A percentile compares a stretch with the other conserved stretches of the same genome.
Evolutionary conservation across 2,888 invertebrate species (phyloP).

Genomic region (Flabesymbios commensalis): DNA sequence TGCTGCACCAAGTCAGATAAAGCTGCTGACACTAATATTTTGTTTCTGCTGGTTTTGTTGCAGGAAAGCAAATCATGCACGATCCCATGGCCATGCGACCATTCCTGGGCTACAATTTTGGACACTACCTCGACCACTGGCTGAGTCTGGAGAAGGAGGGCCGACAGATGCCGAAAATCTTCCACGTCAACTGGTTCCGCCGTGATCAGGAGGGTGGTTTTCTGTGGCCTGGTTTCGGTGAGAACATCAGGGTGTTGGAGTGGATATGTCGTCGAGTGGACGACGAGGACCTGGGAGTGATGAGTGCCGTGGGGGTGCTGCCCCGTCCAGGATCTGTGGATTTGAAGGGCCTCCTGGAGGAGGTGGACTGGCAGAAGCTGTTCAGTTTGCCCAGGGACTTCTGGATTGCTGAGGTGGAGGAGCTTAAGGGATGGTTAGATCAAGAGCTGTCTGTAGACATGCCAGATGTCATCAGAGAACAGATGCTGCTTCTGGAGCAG

Average conservation of each 20-base stretch:
- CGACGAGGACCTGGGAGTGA: slow-evolving; percentile 68
- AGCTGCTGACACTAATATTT: no score
- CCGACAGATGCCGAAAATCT: slow-evolving; percentile 40
- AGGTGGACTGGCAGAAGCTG: slow-evolving; percentile 68
- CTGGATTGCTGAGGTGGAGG: slow-evolving; percentile 79
- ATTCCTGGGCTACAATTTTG: slow-evolving; percentile 54
- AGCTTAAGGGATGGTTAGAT: slow-evolving; percentile 84
- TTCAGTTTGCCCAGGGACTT: slow-evolving; percentile 86
- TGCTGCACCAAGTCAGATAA: no score
- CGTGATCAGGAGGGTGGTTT: slow-evolving; percentile 32
- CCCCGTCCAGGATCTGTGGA: slow-evolving; percentile 33
- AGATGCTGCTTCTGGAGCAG: slow-evolving; percentile 65
- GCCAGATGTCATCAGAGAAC: slow-evolving; percentile 73
- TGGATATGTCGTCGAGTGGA: slow-evolving; percentile 41
- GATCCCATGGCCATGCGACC: slow-evolving; percentile 53
- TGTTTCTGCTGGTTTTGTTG: not conserved
- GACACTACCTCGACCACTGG: slow-evolving; percentile 46
- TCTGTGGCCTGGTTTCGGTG: slow-evolving; percentile 47
- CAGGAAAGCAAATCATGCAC: slow-evolving; percentile 46
- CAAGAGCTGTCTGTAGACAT: slow-evolving; percentile 86
- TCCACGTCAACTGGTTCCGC: slow-evolving; percentile 49
- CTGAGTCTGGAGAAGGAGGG: slow-evolving; percentile 34
- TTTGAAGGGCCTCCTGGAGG: slow-evolving; percentile 20
- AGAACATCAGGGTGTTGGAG: slow-evolving; percentile 45
- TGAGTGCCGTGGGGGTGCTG: slow-evolving; percentile 47